Conservation (phyloP, 2,888 invertebrate species). For the Atherix ibis region DNA sequence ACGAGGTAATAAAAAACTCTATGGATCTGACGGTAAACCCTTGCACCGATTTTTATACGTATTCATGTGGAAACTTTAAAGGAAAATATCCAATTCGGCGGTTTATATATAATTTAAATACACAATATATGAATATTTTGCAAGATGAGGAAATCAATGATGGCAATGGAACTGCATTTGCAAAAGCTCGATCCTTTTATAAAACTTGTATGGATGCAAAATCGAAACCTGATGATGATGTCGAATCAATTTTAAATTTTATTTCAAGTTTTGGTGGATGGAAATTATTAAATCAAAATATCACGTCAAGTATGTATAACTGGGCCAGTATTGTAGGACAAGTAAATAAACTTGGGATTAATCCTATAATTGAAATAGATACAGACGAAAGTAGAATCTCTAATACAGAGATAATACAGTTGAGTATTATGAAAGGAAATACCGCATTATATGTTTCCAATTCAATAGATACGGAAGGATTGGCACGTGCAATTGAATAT, state of each 20-base stretch:
- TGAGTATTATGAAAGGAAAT: constrained; percentile 46
- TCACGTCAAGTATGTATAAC: constrained; percentile 42
- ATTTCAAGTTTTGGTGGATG: constrained; percentile 62
- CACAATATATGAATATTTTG: constrained; percentile 26
- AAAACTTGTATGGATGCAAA: constrained; percentile 68
- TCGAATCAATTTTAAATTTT: constrained; percentile 47
- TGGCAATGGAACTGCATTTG: constrained; percentile 42
- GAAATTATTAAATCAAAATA: too few relatives aligned
- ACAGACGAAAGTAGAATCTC: constrained; percentile 52
- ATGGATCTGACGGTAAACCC: too few relatives aligned
- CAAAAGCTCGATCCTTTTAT: constrained; percentile 63
- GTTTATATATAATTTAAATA: constrained; percentile 34
- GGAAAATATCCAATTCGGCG: constrained; percentile 56
- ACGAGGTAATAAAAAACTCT: too few relatives aligned
- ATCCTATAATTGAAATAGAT: constrained; percentile 25
- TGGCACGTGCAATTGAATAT: too few relatives aligned
- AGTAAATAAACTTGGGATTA: constrained; percentile 75
- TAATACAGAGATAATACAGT: constrained; percentile 51
- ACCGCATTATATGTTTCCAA: too few relatives aligned
- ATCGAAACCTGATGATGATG: constrained; percentile 47
- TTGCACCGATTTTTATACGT: too few relatives aligned
- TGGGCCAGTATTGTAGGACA: constrained; percentile 60
- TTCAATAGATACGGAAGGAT: too few relatives aligned
- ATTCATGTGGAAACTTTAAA: constrained; percentile 67
- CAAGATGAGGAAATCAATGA: too few relatives aligned